Base-by-base conservation (phyloP, 2,888 invertebrate species). In the Pandemis cinnamomeana region DNA sequence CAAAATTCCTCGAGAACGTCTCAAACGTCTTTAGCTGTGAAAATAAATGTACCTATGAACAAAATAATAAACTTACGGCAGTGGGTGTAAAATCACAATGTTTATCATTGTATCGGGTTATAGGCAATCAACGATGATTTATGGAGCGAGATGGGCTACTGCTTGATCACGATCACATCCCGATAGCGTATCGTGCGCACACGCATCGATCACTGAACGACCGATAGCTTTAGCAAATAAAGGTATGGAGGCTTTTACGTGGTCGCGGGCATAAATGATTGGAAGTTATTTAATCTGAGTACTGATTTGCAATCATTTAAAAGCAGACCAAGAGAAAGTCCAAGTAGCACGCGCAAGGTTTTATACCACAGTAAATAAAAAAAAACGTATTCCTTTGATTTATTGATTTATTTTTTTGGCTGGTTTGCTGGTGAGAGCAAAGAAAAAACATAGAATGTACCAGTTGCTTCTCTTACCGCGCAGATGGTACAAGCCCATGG, bases 61-160 rank as follows among this genome's bases (percentile, higher is more conserved):
- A 78, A 83, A 81, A 76, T 80, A 81, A 78, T 80, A 79, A 81
- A 81, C 81, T 60, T 48, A 70, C 53, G 27, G 62, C 64, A 53
- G 71, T 81, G 83, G 85, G 84, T 84, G 87, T 87, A 84, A 85
- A 86, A 85, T 82, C 83, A 86, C 82, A 86, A 85, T 87, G 84
- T 86, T 87, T 89, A 89, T 89, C 89, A 89, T 82, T 85, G 85
- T 84, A 84, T 79, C 83, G 84, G 87, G 85, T 87, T 87, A 87
- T 87, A 85, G 87, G 85, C 87, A 86, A 89, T 89, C 88, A 86
- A 82, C 79, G 80, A 87, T 90, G 90, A 91, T 87, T 90, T 90
- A 91, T 88, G 83, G 82, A 77, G 78, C 78, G 82, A 77, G 84
- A 85, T 85, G 86, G 84, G 88, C 88, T 88, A 89, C 89, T 83